Conservation (phyloP, 1,140 invertebrate species). For the Apis dorsata region DNA sequence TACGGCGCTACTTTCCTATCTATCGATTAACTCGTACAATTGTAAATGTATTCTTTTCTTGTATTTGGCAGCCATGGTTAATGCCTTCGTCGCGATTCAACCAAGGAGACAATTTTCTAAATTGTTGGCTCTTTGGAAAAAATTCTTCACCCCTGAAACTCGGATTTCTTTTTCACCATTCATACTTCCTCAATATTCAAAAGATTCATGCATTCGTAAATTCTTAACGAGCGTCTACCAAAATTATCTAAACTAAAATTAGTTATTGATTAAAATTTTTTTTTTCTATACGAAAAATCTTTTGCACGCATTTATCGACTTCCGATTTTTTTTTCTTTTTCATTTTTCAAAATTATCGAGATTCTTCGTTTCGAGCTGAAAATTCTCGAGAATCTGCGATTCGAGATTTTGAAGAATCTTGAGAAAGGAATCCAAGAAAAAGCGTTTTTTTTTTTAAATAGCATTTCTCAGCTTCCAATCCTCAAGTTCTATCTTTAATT, state of each 20-base stretch:
- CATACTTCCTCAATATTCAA: neutral
- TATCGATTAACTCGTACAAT: conserved; percentile 39
- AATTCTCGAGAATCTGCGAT: neutral
- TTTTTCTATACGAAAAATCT: too few species aligned
- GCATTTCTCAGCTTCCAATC: neutral
- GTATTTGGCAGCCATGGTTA: conserved; percentile 27
- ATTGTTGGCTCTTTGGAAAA: neutral
- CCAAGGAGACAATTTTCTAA: neutral
- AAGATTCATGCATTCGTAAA: neutral
- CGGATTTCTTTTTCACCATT: conserved; percentile 2
- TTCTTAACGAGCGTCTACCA: neutral
- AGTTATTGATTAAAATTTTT: too few species aligned
- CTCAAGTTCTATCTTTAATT: neutral
- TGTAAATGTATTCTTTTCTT: conserved; percentile 17
- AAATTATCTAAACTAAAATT: too few species aligned
- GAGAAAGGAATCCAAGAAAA: conserved; percentile 31
- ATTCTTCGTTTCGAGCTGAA: neutral
- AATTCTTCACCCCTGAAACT: neutral
- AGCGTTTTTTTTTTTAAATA: neutral
- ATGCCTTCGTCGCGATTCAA: conserved; percentile 17
- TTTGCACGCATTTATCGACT: neutral
- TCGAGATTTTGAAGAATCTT: neutral
- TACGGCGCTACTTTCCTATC: conserved; percentile 27
- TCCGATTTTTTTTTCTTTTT: neutral
- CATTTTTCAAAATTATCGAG: too few species aligned